These are phyloP conservation scores for Catocala nupta DNA, from an alignment of 2,888 invertebrate species.

Conservation along the genomic window DNA sequence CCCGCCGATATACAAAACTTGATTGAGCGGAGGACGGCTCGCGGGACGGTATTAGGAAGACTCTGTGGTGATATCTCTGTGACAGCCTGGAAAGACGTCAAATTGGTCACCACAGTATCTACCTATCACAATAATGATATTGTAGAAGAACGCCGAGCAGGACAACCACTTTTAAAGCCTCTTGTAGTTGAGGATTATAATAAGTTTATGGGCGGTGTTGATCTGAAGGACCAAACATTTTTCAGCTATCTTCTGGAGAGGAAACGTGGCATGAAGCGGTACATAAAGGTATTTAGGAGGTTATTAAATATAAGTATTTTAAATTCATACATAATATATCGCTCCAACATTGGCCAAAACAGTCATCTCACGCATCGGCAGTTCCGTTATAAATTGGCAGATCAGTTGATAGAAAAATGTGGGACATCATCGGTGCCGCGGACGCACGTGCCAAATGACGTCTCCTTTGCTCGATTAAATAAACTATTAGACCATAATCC, in stretches of 20 bases:
- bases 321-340: slow-evolving; percentile 30
- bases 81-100: slow-evolving; percentile 36
- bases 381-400: slow-evolving; percentile 19
- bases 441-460: background rate
- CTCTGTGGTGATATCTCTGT: slow-evolving; percentile 36
- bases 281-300: slow-evolving; percentile 38
- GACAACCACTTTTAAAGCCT: slow-evolving; percentile 9
- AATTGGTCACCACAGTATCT: slow-evolving; percentile 23
- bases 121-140: slow-evolving; percentile 23
- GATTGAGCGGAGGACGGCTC: slow-evolving; percentile 1
- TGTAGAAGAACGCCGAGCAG: slow-evolving; percentile 17
- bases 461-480: background rate
- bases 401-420: background rate
- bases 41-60: slow-evolving; percentile 19
- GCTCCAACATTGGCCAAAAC: slow-evolving; percentile 10
- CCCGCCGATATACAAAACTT: slow-evolving; percentile 5
- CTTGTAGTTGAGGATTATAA: slow-evolving; percentile 37
- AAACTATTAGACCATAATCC: background rate
- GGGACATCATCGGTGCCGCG: background rate
- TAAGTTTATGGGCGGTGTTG: slow-evolving; percentile 44
- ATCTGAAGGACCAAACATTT: slow-evolving; percentile 46
- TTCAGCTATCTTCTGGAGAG: slow-evolving; percentile 43
- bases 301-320: slow-evolving; percentile 36
- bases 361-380: slow-evolving; percentile 13
- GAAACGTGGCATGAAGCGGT: slow-evolving; percentile 38